A percentile compares a stretch with the other conserved stretches of the same genome.
Conservation (phyloP, 2,888 invertebrate species). For the Microctonus brassicae region DNA sequence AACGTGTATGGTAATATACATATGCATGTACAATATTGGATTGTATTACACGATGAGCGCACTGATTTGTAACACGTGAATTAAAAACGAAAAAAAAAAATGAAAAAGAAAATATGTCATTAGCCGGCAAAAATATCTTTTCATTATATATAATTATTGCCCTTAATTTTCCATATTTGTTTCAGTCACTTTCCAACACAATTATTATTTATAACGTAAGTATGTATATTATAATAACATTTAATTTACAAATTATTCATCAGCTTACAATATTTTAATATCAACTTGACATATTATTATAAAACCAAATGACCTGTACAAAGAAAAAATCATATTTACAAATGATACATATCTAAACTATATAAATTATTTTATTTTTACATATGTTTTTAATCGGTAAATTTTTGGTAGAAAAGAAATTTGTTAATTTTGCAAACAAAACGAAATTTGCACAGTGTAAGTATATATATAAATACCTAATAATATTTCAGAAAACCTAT, state of each 20-base stretch:
- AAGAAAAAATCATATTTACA: no score
- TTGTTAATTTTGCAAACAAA: background rate
- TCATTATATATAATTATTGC: background rate
- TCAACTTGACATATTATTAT: conserved; percentile 1
- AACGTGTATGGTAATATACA: conserved; percentile 34
- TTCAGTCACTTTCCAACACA: background rate
- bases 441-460: background rate
- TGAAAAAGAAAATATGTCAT: conserved; percentile 25
- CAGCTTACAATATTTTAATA: background rate
- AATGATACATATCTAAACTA: background rate
- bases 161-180: conserved; percentile 3
- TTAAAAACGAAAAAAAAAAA: conserved; percentile 35
- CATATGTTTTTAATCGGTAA: background rate
- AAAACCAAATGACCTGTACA: no score
- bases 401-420: background rate
- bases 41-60: conserved; percentile 63
- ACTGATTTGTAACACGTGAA: conserved; percentile 63
- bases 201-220: conserved; percentile 1
- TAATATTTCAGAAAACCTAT: background rate
- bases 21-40: conserved; percentile 51
- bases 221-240: no score
- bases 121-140: conserved; percentile 19
- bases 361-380: background rate
- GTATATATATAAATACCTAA: no score
- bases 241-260: no score